phyloP scores from a whole-genome alignment of 2,888 invertebrate genomes.

The Troides aeacus region DNA sequence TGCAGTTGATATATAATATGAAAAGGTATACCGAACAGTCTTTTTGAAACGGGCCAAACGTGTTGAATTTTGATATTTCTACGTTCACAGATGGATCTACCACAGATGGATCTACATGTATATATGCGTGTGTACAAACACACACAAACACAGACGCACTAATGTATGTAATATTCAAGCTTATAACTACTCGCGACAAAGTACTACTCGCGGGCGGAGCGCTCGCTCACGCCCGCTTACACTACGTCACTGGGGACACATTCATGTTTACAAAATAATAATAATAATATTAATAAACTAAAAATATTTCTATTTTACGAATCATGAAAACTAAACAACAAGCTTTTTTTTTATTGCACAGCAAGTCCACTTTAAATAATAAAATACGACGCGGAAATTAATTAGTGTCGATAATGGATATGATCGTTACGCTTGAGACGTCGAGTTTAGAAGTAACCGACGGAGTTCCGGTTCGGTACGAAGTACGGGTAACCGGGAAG shows the following conservation, averaged over 20 bases:
- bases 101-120: conserved; percentile 60
- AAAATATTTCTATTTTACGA: conserved; percentile 57
- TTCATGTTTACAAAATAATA: conserved; percentile 48
- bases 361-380: conserved; percentile 73
- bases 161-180: conserved; percentile 54
- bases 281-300: conserved; percentile 37
- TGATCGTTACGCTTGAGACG: conserved; percentile 35
- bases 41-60: conserved; percentile 84
- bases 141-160: no score
- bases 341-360: conserved; percentile 76
- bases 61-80: conserved; percentile 77
- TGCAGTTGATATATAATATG: conserved; percentile 61
- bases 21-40: conserved; percentile 85
- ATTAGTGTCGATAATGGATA: conserved; percentile 62
- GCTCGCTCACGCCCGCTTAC: conserved; percentile 18
- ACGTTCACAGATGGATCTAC: conserved; percentile 68
- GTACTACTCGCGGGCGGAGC: conserved; percentile 52
- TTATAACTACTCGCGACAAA: conserved; percentile 55
- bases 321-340: conserved; percentile 73
- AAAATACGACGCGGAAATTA: conserved; percentile 52
- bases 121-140: neutral
- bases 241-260: conserved; percentile 49
- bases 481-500: conserved; percentile 73
- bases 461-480: conserved; percentile 69
- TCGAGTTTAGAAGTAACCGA: conserved; percentile 63